These are phyloP conservation scores for Oreonectes daqikongensis DNA, from an alignment of 2,797 vertebrate genomes.

Conservation along the genomic window DNA sequence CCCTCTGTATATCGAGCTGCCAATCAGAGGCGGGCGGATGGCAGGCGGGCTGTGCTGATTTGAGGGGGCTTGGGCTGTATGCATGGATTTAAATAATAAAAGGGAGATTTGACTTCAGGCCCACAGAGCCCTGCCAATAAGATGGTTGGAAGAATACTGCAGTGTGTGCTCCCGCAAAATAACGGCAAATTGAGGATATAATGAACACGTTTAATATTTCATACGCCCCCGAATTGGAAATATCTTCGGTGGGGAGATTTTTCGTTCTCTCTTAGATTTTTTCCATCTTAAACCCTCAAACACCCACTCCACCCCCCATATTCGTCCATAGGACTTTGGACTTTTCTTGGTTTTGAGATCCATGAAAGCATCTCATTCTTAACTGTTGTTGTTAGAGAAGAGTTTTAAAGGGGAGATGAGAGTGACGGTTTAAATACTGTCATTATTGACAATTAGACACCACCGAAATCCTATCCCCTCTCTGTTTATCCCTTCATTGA, in stretches of 20 bases:
- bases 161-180: slow-evolving; percentile 69
- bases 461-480: slow-evolving; percentile 58
- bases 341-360: slow-evolving; percentile 61
- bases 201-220: slow-evolving; percentile 87
- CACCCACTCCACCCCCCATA: slow-evolving; percentile 51
- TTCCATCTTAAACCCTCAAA: slow-evolving; percentile 56
- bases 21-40: slow-evolving; percentile 80
- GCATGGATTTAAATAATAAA: slow-evolving; percentile 87
- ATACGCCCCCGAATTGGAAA: slow-evolving; percentile 79
- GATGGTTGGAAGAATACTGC: slow-evolving; percentile 73
- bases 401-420: slow-evolving; percentile 54
- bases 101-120: slow-evolving; percentile 83
- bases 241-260: slow-evolving; percentile 70
- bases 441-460: slow-evolving; percentile 81
- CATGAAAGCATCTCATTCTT: slow-evolving; percentile 72
- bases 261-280: slow-evolving; percentile 42
- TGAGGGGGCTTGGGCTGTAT: slow-evolving; percentile 75
- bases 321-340: slow-evolving; percentile 60
- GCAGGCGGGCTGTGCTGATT: slow-evolving; percentile 76
- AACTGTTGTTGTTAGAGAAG: slow-evolving; percentile 63
- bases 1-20: slow-evolving; percentile 77
- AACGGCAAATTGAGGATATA: slow-evolving; percentile 85
- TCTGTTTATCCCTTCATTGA: slow-evolving; percentile 21
- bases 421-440: slow-evolving; percentile 70
- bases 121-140: slow-evolving; percentile 76